phyloP scores from a whole-genome alignment of 2,113 vertebrate genomes.

The Prolemur simus region DNA sequence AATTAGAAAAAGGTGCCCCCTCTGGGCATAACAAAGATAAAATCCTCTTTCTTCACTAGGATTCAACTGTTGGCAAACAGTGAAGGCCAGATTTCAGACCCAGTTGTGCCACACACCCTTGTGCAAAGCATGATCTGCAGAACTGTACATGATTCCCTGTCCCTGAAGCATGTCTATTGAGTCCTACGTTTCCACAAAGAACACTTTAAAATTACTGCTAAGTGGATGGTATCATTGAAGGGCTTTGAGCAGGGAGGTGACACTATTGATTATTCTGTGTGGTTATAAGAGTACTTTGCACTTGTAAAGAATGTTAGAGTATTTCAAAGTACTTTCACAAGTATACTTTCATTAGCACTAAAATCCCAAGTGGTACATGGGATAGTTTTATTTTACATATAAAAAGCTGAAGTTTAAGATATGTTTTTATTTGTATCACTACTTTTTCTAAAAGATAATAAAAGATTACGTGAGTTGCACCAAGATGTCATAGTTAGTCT shows the following conservation, averaged over 20 bases:
- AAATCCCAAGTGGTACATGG: background rate
- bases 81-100: background rate
- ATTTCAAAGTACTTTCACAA: background rate
- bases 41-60: background rate
- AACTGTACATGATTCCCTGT: background rate
- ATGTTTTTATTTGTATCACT: background rate
- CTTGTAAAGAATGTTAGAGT: background rate
- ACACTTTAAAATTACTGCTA: background rate
- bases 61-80: background rate
- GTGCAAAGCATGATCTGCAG: background rate
- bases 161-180: background rate
- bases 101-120: background rate
- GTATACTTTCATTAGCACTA: background rate
- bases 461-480: background rate
- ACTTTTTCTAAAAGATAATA: background rate
- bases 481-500: background rate
- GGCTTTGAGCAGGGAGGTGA: background rate
- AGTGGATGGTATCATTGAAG: background rate
- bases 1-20: background rate
- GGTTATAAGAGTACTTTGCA: background rate
- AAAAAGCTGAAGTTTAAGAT: background rate
- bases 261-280: background rate
- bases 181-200: background rate
- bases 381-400: background rate
- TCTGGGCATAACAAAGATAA: background rate